phyloP scores from a whole-genome alignment of 1,140 invertebrate genomes.

The Luehdorfia chinensis region DNA sequence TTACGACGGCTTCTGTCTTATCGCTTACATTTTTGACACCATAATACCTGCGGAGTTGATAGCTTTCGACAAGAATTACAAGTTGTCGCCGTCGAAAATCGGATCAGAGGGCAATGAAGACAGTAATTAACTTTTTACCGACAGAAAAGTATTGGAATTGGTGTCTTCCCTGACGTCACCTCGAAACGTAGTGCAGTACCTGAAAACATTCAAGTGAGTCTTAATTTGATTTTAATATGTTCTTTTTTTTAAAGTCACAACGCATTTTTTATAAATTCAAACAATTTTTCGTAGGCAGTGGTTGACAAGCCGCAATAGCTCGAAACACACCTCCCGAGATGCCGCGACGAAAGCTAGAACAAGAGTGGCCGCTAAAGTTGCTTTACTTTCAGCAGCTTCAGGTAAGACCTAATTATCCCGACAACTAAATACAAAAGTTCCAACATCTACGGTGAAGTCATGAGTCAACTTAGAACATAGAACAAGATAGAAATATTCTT shows the following conservation, averaged over 20 bases:
- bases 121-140: too few relatives aligned
- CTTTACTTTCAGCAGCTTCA: conserved; percentile 86
- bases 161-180: conserved; percentile 94
- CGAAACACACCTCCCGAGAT: conserved; percentile 39
- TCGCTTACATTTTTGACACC: too few relatives aligned
- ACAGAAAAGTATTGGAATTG: conserved; percentile 91
- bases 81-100: too few relatives aligned
- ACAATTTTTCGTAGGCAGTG: conserved; percentile 59
- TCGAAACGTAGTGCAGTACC: conserved; percentile 92
- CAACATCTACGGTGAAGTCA: too few relatives aligned
- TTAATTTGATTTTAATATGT: too few relatives aligned
- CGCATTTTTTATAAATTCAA: conserved; percentile 1
- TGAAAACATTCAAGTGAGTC: conserved; percentile 88
- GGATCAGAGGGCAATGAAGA: too few relatives aligned
- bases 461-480: conserved; percentile 21
- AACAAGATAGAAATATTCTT: too few relatives aligned
- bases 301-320: conserved; percentile 79
- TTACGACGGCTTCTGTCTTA: too few relatives aligned
- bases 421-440: too few relatives aligned
- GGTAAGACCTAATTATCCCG: too few relatives aligned
- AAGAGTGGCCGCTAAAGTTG: conserved; percentile 90
- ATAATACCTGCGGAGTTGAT: too few relatives aligned
- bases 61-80: too few relatives aligned
- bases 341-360: conserved; percentile 86
- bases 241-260: background rate